These are phyloP conservation scores for Entomobrya multifasciata DNA, from an alignment of 2,888 invertebrate species.

Conservation along the genomic window DNA sequence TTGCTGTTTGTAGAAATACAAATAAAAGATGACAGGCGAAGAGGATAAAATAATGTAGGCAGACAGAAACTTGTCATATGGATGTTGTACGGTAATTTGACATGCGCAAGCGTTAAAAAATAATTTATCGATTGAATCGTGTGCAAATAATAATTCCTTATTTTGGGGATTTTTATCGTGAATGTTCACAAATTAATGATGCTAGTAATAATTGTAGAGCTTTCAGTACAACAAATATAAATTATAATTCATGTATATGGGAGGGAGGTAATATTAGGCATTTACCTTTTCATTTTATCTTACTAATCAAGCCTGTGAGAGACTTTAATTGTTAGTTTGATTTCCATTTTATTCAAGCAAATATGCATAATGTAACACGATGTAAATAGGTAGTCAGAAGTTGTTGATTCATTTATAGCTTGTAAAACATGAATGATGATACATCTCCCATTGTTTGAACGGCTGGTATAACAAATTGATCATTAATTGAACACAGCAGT, in stretches of 20 bases:
- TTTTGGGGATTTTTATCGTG: background rate
- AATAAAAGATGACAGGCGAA: constrained; percentile 23
- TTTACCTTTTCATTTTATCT: background rate
- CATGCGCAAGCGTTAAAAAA: background rate
- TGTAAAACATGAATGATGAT: constrained; percentile 44
- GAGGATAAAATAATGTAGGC: background rate
- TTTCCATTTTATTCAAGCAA: background rate
- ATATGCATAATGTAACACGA: background rate
- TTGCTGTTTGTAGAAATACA: constrained; percentile 8
- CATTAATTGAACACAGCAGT: constrained; percentile 14
- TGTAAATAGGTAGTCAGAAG: constrained; percentile 13
- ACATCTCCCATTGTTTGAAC: constrained; percentile 11
- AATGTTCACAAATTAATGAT: constrained; percentile 31
- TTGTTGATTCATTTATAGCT: constrained; percentile 48
- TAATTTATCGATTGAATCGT: constrained; percentile 23
- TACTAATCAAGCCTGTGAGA: constrained; percentile 21
- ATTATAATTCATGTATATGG: background rate
- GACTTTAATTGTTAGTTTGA: too few relatives aligned
- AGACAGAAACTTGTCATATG: constrained; percentile 26
- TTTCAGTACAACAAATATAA: background rate
- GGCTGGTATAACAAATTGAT: constrained; percentile 47
- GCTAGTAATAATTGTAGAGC: constrained; percentile 2
- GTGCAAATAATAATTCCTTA: constrained; percentile 9
- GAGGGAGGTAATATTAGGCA: background rate
- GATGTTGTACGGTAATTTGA: constrained; percentile 13